These are phyloP conservation scores for Micromys minutus DNA, from an alignment of 2,113 vertebrate genomes.

Conservation along the genomic window DNA sequence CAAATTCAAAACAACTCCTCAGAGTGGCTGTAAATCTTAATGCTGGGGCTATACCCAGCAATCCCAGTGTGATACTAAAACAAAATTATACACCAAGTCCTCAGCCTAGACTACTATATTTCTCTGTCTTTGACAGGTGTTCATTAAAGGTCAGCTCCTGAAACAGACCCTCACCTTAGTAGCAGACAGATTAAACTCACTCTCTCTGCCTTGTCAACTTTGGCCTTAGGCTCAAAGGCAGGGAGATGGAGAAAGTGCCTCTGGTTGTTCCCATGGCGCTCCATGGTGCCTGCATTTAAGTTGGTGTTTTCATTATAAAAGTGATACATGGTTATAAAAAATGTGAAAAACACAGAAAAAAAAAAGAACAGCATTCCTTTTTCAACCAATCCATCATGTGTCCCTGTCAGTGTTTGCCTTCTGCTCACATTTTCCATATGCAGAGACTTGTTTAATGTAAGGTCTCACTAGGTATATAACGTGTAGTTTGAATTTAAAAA, in stretches of 20 bases:
- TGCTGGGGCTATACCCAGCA: slow-evolving; percentile 15
- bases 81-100: slow-evolving; percentile 60
- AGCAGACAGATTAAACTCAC: slow-evolving; percentile 34
- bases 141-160: slow-evolving; percentile 68
- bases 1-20: slow-evolving; percentile 49
- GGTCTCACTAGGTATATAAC: neutral
- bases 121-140: slow-evolving; percentile 63
- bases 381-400: neutral
- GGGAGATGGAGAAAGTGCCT: neutral
- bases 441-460: neutral
- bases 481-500: neutral
- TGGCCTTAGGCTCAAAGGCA: slow-evolving; percentile 13
- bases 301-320: slow-evolving; percentile 53
- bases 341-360: slow-evolving; percentile 44
- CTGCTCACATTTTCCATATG: neutral
- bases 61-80: slow-evolving; percentile 51
- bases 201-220: neutral
- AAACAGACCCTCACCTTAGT: slow-evolving; percentile 9
- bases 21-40: slow-evolving; percentile 59
- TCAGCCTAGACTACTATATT: slow-evolving; percentile 60
- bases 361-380: neutral
- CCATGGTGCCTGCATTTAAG: neutral
- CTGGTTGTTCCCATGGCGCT: neutral
- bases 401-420: neutral
- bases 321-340: slow-evolving; percentile 66